Conservation (phyloP, 2,888 invertebrate species). For the Schrankia costaestrigalis region DNA sequence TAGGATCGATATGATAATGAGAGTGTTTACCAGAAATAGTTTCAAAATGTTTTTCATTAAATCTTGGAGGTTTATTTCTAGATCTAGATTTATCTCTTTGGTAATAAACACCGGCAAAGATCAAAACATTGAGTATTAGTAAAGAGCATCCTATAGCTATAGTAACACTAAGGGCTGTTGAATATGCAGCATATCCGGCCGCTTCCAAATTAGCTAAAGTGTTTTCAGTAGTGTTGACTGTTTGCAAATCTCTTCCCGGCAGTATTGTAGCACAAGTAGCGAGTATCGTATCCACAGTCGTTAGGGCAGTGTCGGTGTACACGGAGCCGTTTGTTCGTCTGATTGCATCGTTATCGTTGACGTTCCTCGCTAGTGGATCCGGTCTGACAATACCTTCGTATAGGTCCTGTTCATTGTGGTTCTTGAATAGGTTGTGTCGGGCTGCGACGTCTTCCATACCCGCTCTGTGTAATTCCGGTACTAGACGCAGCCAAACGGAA, state of each 20-base stretch:
- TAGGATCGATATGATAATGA: conserved; percentile 88
- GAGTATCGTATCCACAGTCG: conserved; percentile 85
- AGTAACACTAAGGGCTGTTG: conserved; percentile 88
- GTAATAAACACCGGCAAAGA: conserved; percentile 92
- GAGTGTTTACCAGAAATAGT: conserved; percentile 89
- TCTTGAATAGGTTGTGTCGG: conserved; percentile 92
- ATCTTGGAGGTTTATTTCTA: conserved; percentile 85
- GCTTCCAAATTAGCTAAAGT: conserved; percentile 90
- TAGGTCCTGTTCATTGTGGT: conserved; percentile 92
- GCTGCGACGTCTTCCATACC: conserved; percentile 94
- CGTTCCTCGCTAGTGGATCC: conserved; percentile 86
- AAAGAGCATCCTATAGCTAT: conserved; percentile 91
- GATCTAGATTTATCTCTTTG: conserved; percentile 87
- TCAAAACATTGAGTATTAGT: conserved; percentile 89
- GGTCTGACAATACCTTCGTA: conserved; percentile 94
- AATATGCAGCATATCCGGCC: conserved; percentile 88
- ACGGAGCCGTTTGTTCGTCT: conserved; percentile 73
- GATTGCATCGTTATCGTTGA: conserved; percentile 81
- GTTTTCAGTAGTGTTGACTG: conserved; percentile 82
- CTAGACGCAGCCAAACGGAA: conserved; percentile 96
- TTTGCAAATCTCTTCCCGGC: conserved; percentile 75
- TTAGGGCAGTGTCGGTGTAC: conserved; percentile 82
- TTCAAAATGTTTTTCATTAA: conserved; percentile 86
- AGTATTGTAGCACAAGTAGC: conserved; percentile 86
- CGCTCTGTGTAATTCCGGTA: conserved; percentile 93